Conservation (phyloP, 2,797 vertebrate species). For the Meda fulgida region DNA sequence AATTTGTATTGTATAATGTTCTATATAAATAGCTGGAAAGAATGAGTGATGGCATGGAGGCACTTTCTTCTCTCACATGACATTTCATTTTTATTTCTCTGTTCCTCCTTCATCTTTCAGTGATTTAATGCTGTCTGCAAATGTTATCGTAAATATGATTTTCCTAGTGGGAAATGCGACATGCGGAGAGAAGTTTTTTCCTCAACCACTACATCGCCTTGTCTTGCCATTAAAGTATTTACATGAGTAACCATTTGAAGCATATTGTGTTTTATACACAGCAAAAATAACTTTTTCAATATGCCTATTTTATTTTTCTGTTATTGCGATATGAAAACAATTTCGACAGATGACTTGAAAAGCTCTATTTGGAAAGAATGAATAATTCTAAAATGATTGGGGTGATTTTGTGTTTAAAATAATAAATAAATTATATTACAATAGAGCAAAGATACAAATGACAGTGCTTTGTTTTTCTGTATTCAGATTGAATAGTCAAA, state of each 20-base stretch:
- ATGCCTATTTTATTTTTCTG: too few species aligned
- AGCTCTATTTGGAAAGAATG: background rate
- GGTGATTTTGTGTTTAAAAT: too few species aligned
- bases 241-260: too few species aligned
- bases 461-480: too few species aligned
- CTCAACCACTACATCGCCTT: background rate
- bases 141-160: background rate
- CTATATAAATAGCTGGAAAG: background rate
- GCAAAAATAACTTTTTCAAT: too few species aligned
- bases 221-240: background rate
- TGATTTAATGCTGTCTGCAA: background rate
- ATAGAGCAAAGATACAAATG: too few species aligned
- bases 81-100: background rate
- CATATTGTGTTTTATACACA: background rate
- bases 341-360: background rate
- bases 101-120: background rate
- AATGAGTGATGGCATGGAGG: background rate
- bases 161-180: background rate
- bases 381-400: background rate
- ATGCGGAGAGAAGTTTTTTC: background rate
- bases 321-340: too few species aligned
- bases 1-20: too few species aligned
- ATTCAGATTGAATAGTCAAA: too few species aligned
- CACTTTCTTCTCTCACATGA: background rate
- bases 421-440: too few species aligned